Evolutionary conservation across 2,113 vertebrate genomes (phyloP).

Genomic region (Grallaria varia): DNA sequence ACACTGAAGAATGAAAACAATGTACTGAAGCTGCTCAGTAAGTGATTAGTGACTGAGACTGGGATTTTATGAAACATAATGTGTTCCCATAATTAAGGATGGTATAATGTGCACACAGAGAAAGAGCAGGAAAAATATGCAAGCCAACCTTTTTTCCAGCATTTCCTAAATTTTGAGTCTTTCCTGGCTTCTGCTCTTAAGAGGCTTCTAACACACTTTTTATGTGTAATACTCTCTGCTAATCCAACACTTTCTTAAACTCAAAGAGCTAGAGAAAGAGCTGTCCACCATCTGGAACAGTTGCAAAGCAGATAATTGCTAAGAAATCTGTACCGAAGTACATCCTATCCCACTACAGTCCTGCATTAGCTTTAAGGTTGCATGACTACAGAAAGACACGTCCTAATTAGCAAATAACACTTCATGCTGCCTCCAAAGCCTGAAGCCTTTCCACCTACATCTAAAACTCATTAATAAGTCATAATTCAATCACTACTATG

Average conservation of each 20-base stretch:
- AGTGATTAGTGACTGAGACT: background rate
- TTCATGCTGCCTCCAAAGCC: background rate
- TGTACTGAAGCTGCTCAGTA: background rate
- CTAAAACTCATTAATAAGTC: background rate
- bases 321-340: background rate
- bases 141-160: background rate
- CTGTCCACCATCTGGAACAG: background rate
- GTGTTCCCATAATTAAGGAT: background rate
- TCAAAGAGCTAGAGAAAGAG: background rate
- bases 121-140: conserved; percentile 5
- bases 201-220: background rate
- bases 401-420: background rate
- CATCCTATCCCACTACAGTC: background rate
- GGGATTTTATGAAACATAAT: background rate
- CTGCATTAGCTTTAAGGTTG: background rate
- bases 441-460: background rate
- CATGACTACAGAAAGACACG: background rate
- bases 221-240: background rate
- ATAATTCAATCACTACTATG: background rate
- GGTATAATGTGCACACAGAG: background rate
- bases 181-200: background rate
- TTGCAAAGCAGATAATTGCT: background rate
- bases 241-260: background rate
- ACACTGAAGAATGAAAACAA: background rate
- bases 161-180: background rate